phyloP scores from a whole-genome alignment of 2,797 vertebrate genomes.

The Halcyon badia region DNA sequence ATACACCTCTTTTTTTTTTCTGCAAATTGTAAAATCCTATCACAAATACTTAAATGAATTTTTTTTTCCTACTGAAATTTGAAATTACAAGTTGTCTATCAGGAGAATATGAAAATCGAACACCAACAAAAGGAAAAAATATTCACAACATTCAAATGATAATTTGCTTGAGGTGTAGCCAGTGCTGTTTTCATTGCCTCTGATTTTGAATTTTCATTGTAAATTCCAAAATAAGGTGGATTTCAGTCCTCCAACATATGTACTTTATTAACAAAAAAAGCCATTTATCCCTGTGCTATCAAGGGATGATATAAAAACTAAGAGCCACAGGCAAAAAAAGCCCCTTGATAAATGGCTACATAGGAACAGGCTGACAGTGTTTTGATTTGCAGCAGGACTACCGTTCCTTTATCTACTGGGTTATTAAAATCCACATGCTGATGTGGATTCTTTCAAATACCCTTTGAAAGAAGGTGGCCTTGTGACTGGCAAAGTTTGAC shows the following conservation, averaged over 20 bases:
- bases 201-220: neutral
- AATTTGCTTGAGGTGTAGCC: neutral
- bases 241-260: neutral
- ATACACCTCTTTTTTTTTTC: neutral
- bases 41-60: neutral
- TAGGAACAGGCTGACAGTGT: neutral
- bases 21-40: neutral
- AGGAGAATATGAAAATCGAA: neutral
- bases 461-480: neutral
- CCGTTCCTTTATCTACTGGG: neutral
- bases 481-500: neutral
- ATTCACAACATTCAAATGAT: neutral
- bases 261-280: slow-evolving; percentile 3
- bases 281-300: neutral
- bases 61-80: neutral
- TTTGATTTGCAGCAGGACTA: neutral
- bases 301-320: neutral
- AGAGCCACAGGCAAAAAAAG: neutral
- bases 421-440: neutral
- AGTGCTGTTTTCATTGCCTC: neutral
- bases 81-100: neutral
- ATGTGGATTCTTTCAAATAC: slow-evolving; percentile 7
- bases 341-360: neutral
- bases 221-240: neutral
- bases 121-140: neutral